A percentile compares a stretch with the other conserved stretches of the same genome.
Evolutionary conservation across 2,113 vertebrate species (phyloP).

Genomic region (Mobula hypostoma): DNA sequence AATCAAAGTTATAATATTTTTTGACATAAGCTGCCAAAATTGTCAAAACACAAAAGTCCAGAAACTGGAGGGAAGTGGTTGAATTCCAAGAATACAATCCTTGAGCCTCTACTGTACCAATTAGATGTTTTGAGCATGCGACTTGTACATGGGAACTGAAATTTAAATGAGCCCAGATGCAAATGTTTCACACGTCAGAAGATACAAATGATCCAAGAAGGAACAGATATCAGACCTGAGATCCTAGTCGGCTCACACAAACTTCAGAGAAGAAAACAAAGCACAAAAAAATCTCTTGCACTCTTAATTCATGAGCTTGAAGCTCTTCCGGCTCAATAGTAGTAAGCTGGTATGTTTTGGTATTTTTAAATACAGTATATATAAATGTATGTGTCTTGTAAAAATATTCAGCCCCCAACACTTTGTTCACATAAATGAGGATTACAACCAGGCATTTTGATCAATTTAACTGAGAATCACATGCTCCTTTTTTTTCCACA

Average conservation of each 20-base stretch:
- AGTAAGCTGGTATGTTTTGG: not conserved
- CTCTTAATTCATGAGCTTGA: not conserved
- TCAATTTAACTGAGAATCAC: no score
- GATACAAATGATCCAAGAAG: not conserved
- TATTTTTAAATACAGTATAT: no score
- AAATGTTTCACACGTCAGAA: not conserved
- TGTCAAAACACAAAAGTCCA: not conserved
- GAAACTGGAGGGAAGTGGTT: not conserved
- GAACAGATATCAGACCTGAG: not conserved
- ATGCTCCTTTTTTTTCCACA: no score
- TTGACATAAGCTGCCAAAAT: not conserved
- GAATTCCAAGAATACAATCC: not conserved
- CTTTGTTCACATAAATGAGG: no score
- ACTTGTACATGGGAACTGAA: not conserved
- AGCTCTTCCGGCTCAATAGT: not conserved
- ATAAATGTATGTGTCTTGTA: no score
- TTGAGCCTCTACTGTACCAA: not conserved
- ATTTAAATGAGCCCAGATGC: not conserved
- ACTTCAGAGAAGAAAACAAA: not conserved
- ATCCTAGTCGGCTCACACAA: not conserved
- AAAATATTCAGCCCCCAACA: no score
- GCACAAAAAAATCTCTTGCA: not conserved
- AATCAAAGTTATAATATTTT: not conserved
- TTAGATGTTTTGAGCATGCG: not conserved
- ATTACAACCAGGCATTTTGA: no score